Percentiles rank a stretch among this genome's conserved stretches.
Conservation (phyloP, 2,113 vertebrate genomes). For the Willisornis vidua region DNA sequence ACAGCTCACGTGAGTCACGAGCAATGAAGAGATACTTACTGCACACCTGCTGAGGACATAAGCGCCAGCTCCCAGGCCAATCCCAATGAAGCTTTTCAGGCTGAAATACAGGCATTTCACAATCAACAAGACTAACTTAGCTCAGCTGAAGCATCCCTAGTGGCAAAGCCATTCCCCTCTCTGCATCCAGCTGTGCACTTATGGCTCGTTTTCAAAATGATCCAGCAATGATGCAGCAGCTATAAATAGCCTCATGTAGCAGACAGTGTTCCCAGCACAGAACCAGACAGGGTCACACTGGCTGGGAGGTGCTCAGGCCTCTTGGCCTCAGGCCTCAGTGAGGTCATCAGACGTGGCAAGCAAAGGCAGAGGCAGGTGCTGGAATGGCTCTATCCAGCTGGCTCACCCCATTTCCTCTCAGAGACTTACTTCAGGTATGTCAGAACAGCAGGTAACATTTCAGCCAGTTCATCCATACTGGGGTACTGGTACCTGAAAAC, state of each 20-base stretch:
- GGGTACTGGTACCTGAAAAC: conserved; percentile 91
- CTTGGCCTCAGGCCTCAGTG: not conserved
- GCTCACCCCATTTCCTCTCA: not conserved
- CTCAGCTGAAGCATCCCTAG: not conserved
- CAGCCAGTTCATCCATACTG: conserved; percentile 91
- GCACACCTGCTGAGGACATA: conserved; percentile 90
- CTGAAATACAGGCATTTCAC: conserved; percentile 73
- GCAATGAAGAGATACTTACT: conserved; percentile 78
- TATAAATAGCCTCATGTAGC: not conserved
- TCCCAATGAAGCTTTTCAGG: conserved; percentile 90
- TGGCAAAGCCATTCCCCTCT: not conserved
- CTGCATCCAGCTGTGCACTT: not conserved
- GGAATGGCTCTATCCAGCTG: not conserved
- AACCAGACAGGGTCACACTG: not conserved
- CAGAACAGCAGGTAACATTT: conserved; percentile 91
- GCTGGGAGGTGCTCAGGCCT: not conserved
- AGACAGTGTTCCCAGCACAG: not conserved
- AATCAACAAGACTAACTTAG: not conserved
- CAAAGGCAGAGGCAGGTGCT: not conserved
- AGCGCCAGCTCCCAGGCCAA: conserved; percentile 90
- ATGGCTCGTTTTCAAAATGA: not conserved
- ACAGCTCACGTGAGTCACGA: not conserved
- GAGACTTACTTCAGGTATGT: conserved; percentile 87
- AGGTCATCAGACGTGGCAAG: not conserved
- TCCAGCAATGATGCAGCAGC: not conserved